Base-by-base conservation (phyloP, 1,140 invertebrate species). In the Cephus cinctus region DNA sequence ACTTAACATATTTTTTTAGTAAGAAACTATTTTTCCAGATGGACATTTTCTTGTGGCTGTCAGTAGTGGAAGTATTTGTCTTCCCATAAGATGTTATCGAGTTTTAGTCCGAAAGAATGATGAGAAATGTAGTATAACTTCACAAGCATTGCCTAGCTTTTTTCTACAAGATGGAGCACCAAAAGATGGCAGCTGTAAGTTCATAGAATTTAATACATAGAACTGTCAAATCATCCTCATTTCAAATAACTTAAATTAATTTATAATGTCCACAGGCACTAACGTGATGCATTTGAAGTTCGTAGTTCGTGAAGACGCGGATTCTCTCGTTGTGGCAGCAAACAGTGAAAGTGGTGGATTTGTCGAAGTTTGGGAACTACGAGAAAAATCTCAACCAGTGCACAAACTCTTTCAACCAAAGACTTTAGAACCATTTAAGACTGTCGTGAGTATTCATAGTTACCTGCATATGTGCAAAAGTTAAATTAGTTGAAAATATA, bases 281-380 rank as follows among this genome's bases (percentile, higher is more conserved):
- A 70, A 59, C 52, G 79, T 92, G 56, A 86, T 83, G 1, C 84
- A 89, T 58, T 68, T 95, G 3, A 84, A 88, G 44, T 96, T 93
- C 81, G 84, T 90, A 36, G 82, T 87, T 8, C 78, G 85, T 14
- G 92, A 92, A 64, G 88, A 88, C 63, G 85, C 86, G 3, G 92
- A 95, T 76, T 87, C 89, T 1, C 71, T 93, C 8, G 82, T 91
- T 32, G 83, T 92, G 5, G 81, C 83, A 30, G 86, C 84, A 30
- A 86, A 80, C 49, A 79, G 80, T 42, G 80, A 78, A 5, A 78
- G 73, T 20, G 79, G 81, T 11, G 86, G 86, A 61, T 82, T 86
- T 34, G 78, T 95, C 11, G 89, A 94, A 67, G 80, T 94, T 4
- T 96, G 93, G 92, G 89, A 92, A 59, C 73, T 95, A 4, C 79